These are phyloP conservation scores for Nyctibius grandis DNA, from an alignment of 2,797 vertebrate species.

Conservation along the genomic window DNA sequence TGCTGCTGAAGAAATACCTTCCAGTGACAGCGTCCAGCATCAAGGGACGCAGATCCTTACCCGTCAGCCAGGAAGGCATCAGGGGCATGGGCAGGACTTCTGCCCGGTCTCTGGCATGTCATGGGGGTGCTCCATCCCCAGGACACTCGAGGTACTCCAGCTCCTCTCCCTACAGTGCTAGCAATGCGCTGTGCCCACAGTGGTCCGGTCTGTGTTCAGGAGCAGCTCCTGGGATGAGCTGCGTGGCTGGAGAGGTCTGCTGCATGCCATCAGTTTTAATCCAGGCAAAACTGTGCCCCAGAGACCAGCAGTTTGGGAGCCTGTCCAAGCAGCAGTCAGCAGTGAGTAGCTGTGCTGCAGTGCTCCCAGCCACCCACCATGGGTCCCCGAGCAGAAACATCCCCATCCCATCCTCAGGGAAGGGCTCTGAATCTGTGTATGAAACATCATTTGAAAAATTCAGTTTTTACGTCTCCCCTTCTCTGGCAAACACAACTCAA, in stretches of 20 bases:
- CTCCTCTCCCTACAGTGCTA: background rate
- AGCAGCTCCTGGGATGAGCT: background rate
- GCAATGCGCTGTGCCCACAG: accelerated
- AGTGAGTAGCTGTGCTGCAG: background rate
- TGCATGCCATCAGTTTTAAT: background rate
- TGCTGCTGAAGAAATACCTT: background rate
- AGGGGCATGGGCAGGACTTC: background rate
- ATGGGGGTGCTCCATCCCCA: background rate
- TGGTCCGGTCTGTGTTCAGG: accelerated
- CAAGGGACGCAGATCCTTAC: background rate
- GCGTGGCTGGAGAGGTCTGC: background rate
- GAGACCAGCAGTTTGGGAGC: background rate
- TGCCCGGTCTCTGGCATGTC: accelerated
- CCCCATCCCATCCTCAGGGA: background rate
- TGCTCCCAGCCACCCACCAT: background rate
- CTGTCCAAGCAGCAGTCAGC: background rate
- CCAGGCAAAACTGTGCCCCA: background rate
- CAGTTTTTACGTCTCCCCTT: background rate
- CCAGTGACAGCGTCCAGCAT: background rate
- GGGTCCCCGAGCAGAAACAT: background rate
- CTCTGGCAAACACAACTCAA: background rate
- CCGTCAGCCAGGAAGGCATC: background rate
- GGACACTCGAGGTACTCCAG: background rate
- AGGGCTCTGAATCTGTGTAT: background rate
- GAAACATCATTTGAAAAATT: background rate